Base-by-base conservation (phyloP, 2,797 vertebrate species). In the Chaenodraco wilsoni region DNA sequence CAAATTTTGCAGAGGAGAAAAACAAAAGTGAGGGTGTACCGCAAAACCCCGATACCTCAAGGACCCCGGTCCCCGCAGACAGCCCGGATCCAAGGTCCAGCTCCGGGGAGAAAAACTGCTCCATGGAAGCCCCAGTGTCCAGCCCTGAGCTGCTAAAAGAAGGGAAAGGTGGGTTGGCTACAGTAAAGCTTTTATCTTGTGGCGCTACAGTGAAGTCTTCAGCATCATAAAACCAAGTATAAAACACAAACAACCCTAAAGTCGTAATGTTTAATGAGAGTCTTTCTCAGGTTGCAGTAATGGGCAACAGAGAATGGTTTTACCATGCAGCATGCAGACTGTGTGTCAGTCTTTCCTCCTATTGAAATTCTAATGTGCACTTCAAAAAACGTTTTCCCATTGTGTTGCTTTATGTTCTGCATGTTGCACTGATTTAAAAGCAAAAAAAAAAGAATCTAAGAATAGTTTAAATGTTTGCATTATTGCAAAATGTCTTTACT, bases 61-160 rank as follows among this genome's bases (percentile, higher is more conserved):
- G 96, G 94, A 93, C 92, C 1, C 95, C 96, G 86, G 92, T 94
- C 69, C 95, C 95, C 63, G 94, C 89, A 84, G 95, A 95, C 78
- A 97, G 96, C 87, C 96, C 97, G 2, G 96, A 97, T 76, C 92
- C 95, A 83, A 95, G 96, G 90, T 93, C 95, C 72, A 92, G 92
- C 88, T 91, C 95, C 86, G 96, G 96, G 84, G 95, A 97, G 84
- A 96, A 95, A 85, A 94, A 83, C 82, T 96, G 96, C 93, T 89
- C 96, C 86, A 93, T 95, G 81, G 97, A 98, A 88, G 96, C 94
- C 66, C 94, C 96, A 44, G 96, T 92, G 87, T 97, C 97, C 93
- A 98, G 97, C 87, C 98, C 98, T 45, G 97, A 97, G 94, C 92
- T 95, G 92, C 96, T 95, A 76, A 96, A 96, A 91, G 97, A 99